Evolutionary conservation across 2,888 invertebrate species (phyloP), one percentile per base, ranked within the genome.

Genomic region (Xestia xanthographa): DNA sequence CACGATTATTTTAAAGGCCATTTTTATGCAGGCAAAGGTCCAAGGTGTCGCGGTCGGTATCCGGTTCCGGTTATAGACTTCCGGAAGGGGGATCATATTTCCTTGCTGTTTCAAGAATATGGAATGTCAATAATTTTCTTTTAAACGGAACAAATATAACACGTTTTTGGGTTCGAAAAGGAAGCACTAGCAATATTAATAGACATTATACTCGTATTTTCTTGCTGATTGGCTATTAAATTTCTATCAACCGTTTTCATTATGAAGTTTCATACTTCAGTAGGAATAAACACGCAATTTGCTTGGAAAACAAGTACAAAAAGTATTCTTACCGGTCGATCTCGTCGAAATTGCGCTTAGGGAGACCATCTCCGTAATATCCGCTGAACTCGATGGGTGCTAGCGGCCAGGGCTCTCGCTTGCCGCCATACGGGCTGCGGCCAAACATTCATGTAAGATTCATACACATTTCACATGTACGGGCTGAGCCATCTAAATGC

Each of bases 321-420:
- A 56, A 58, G 68, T 2, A 56, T 63, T 58, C 48, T 93, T 89
- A 95, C 96, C 95, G 93, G 92, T 97, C 97, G 80, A 97, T 97
- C 92, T 97, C 97, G 86, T 97, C 97, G 89, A 97, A 97, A 92
- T 97, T 97, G 71, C 95, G 93, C 86, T 95, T 95, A 22, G 94
- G 93, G 66, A 94, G 91, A 56, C 93, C 95, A 77, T 95, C 94
- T 76, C 92, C 94, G 89, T 93, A 94, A 90, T 94, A 95, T 87
- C 93, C 92, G 86, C 87, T 82, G 80, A 91, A 92, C 79, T 92
- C 92, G 76, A 91, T 71, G 74, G 93, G 90, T 41, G 91, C 87
- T 70, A 92, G 82, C 12, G 93, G 92, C 92, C 94, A 95, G 43
- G 88, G 86, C 77, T 93, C 93, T 45, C 96, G 95, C 88, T 97